Conservation (phyloP, 2,113 vertebrate species). For the Tenrec ecaudatus region DNA sequence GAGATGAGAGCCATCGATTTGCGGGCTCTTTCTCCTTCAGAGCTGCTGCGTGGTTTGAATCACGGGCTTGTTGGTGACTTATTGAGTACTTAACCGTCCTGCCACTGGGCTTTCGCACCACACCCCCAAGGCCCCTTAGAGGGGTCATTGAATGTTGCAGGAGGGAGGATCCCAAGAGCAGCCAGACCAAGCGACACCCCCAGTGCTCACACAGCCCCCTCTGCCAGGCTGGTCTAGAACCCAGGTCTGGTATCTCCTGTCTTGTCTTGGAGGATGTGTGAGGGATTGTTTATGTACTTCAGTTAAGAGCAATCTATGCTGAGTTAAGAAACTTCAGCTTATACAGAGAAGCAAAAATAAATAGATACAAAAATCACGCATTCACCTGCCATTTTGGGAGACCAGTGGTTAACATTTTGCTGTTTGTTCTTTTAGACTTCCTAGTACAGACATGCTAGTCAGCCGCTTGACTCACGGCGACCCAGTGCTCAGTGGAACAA, state of each 20-base stretch:
- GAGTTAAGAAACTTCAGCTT: slow-evolving; percentile 14
- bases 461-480: not conserved
- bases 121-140: too few relatives aligned
- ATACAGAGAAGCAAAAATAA: not conserved
- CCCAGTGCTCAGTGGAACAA: not conserved
- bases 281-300: not conserved
- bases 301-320: slow-evolving; percentile 23
- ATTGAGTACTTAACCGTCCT: not conserved
- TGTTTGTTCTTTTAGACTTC: slow-evolving; percentile 47
- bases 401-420: slow-evolving; percentile 40
- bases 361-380: not conserved
- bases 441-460: not conserved
- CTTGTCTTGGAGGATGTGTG: not conserved
- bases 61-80: not conserved
- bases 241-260: not conserved
- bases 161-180: not conserved
- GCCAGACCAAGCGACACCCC: not conserved
- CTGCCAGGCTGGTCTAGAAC: not conserved
- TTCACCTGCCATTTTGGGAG: not conserved
- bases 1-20: not conserved
- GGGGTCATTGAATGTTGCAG: not conserved
- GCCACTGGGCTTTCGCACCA: not conserved
- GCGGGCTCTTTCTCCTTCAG: not conserved
- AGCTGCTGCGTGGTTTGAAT: not conserved
- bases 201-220: not conserved